Evolutionary conservation across 1,140 invertebrate genomes (phyloP), one percentile per base, ranked within the genome.

Genomic region (Penaeus vannamei): DNA sequence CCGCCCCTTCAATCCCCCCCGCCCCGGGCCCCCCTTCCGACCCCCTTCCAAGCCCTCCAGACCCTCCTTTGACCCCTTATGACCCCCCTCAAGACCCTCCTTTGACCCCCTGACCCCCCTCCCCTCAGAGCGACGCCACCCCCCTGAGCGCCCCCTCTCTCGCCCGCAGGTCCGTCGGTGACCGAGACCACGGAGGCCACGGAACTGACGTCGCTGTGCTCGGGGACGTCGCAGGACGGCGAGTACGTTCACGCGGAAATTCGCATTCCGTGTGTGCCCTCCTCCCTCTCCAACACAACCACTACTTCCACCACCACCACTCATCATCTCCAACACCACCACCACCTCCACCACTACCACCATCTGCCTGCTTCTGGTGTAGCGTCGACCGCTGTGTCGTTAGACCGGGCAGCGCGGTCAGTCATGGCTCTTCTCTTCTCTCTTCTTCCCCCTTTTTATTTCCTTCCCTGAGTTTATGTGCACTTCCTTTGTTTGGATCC

Each of bases 161-260:
- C 86, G 64, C 46, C 17, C n/a, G 53, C 92, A 94, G 94, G 93
- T 91, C 93, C 94, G 36, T 94, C 94, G 62, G 92, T 93, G 82
- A 94, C 93, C 62, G 94, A 94, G 92, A 95, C 94, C 69, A 95
- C 94, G 17, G 94, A 95, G 91, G 93, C 94, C 61, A 94, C 93
- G 92, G 95, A 95, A 60, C 92, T 95, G 91, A 95, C 94, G 92
- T 95, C 94, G 76, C 92, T 95, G 53, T 95, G 94, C 90, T 95
- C 94, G 46, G 86, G 84, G 2, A 80, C 84, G 12, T 91, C 90
- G 26, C 87, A 91, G 29, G 87, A 91, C 26, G 87, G 29, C 22
- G 90, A 91, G 90, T 91, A 91, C 76, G 90, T 90, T 32, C 26
- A 87, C 23, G 42, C n/a, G 12, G 32, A 76, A 46, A 69, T 86